Evolutionary conservation across 2,888 invertebrate species (phyloP).

Genomic region (Nipponacmea schrenckii): DNA sequence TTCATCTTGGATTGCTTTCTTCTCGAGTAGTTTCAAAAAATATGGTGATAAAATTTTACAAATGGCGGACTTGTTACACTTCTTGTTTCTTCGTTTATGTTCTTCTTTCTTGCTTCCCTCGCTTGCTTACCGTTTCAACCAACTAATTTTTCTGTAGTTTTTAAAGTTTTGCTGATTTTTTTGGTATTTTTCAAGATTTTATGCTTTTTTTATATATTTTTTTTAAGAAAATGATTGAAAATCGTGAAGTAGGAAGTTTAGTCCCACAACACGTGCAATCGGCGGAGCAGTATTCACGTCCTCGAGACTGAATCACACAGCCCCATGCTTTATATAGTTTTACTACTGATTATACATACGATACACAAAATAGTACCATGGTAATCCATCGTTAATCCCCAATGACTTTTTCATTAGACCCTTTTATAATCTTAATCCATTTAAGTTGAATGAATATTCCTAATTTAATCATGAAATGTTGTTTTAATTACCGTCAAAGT

Average conservation of each 20-base stretch:
- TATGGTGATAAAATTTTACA: slow-evolving; percentile 12
- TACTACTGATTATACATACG: no score
- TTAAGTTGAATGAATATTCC: no score
- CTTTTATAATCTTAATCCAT: no score
- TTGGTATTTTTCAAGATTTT: slow-evolving; percentile 49
- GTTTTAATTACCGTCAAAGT: no score
- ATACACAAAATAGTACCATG: no score
- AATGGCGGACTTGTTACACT: slow-evolving; percentile 32
- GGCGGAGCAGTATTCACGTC: slow-evolving; percentile 1
- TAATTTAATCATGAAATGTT: no score
- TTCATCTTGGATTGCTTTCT: slow-evolving; percentile 42
- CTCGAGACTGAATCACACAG: neutral
- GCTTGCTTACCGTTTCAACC: slow-evolving; percentile 41
- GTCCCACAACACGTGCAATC: slow-evolving; percentile 6
- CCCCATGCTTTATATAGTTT: no score
- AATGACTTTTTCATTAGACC: no score
- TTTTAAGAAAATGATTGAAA: slow-evolving; percentile 8
- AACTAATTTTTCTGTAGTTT: slow-evolving; percentile 42
- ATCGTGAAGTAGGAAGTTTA: neutral
- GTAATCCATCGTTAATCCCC: no score
- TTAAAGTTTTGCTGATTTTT: slow-evolving; percentile 57
- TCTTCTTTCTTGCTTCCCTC: slow-evolving; percentile 28
- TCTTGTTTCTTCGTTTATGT: slow-evolving; percentile 20
- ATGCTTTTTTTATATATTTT: slow-evolving; percentile 27
- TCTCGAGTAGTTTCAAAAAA: slow-evolving; percentile 21